These are phyloP conservation scores for Lucifuga dentata DNA, from an alignment of 2,113 vertebrate species.

Conservation along the genomic window DNA sequence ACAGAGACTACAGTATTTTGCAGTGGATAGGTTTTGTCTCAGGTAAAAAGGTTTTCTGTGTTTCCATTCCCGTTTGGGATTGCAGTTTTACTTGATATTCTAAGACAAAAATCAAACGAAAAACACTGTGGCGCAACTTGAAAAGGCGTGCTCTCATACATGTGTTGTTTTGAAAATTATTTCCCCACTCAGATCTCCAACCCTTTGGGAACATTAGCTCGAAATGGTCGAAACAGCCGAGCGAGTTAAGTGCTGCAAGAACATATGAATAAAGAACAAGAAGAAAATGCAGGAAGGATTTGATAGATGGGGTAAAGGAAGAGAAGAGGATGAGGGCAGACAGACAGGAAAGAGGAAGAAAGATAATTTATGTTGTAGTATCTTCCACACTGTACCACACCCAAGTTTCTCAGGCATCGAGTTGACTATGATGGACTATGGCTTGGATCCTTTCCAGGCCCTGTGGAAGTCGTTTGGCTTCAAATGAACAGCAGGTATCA, in stretches of 20 bases:
- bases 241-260: not conserved
- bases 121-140: slow-evolving; percentile 27
- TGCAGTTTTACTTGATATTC: slow-evolving; percentile 20
- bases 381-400: too few species aligned
- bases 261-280: too few species aligned
- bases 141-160: slow-evolving; percentile 36
- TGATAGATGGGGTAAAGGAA: too few species aligned
- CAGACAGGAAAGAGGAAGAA: not conserved
- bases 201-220: slow-evolving; percentile 23
- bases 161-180: slow-evolving; percentile 27
- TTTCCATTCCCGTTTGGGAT: slow-evolving; percentile 24
- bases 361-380: not conserved
- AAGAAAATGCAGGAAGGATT: too few species aligned
- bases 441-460: too few species aligned
- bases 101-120: slow-evolving; percentile 23
- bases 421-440: too few species aligned
- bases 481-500: too few species aligned
- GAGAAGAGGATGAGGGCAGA: too few species aligned
- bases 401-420: too few species aligned
- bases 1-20: not conserved
- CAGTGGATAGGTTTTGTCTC: not conserved
- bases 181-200: slow-evolving; percentile 24
- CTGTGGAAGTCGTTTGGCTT: too few species aligned
- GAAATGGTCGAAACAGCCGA: slow-evolving; percentile 7
- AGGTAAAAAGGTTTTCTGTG: slow-evolving; percentile 14